Conservation (phyloP, 2,888 invertebrate genomes). For the Himalopsyche kuldschensis region DNA sequence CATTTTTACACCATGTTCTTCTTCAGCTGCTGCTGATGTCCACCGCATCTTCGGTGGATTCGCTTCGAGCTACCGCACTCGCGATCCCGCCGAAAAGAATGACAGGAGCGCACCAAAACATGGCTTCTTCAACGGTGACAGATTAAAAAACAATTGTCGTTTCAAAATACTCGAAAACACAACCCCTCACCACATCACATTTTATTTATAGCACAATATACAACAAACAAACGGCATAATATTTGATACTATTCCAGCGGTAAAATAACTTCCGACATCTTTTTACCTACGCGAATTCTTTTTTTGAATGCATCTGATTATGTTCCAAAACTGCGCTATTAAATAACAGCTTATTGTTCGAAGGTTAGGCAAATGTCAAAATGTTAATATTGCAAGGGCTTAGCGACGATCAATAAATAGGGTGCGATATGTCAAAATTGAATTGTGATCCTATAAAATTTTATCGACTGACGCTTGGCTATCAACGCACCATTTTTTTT, state of each 20-base stretch:
- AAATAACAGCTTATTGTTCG: not conserved
- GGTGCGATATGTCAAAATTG: slow-evolving; percentile 10
- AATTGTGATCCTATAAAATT: not conserved
- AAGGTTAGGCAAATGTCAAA: slow-evolving; percentile 16
- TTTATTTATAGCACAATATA: not conserved
- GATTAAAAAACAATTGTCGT: not conserved
- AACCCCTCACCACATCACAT: not conserved
- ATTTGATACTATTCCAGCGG: not conserved
- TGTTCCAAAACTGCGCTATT: not conserved
- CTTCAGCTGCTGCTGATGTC: not conserved
- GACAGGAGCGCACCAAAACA: not conserved
- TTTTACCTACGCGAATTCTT: not conserved
- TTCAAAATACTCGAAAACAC: not conserved
- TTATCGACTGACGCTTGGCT: not conserved
- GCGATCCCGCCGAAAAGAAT: not conserved
- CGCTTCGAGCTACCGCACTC: not conserved
- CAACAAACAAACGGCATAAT: not conserved
- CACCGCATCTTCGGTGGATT: not conserved
- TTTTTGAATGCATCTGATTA: not conserved
- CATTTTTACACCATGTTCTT: not conserved
- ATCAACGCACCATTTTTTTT: not conserved
- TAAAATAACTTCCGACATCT: not conserved
- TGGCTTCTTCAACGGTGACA: not conserved
- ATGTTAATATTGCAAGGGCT: not conserved
- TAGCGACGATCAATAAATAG: slow-evolving; percentile 4